A percentile compares a stretch with the other conserved stretches of the same genome.
Conservation (phyloP, 2,113 vertebrate genomes). For the Illadopsis cleaveri region DNA sequence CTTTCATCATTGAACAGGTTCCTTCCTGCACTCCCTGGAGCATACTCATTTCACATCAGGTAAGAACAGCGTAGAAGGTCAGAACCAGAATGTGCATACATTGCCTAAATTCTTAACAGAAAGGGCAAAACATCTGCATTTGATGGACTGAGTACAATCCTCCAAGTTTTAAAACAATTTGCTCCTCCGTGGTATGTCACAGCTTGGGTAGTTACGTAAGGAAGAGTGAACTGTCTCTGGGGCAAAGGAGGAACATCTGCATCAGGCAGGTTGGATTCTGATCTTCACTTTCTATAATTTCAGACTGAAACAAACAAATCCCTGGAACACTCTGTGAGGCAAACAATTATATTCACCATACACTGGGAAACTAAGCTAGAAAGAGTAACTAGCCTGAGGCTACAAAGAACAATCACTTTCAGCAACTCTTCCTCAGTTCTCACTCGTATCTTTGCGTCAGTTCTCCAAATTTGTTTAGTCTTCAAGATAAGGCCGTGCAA, state of each 20-base stretch:
- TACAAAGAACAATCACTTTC: neutral
- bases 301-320: neutral
- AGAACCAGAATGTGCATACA: neutral
- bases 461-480: neutral
- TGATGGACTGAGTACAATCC: neutral
- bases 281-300: neutral
- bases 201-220: neutral
- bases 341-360: neutral
- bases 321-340: neutral
- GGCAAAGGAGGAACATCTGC: neutral
- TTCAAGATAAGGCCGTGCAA: neutral
- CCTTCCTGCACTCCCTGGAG: neutral
- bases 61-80: neutral
- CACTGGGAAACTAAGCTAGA: neutral
- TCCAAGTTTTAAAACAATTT: neutral
- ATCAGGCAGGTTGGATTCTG: neutral
- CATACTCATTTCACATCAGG: neutral
- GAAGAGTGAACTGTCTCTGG: neutral
- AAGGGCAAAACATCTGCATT: neutral
- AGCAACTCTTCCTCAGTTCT: neutral
- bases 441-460: fast-evolving
- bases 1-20: neutral
- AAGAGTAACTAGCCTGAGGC: neutral
- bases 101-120: neutral
- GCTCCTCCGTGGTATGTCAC: neutral